phyloP scores from a whole-genome alignment of 1,140 invertebrate species.

The Papilio polytes region DNA sequence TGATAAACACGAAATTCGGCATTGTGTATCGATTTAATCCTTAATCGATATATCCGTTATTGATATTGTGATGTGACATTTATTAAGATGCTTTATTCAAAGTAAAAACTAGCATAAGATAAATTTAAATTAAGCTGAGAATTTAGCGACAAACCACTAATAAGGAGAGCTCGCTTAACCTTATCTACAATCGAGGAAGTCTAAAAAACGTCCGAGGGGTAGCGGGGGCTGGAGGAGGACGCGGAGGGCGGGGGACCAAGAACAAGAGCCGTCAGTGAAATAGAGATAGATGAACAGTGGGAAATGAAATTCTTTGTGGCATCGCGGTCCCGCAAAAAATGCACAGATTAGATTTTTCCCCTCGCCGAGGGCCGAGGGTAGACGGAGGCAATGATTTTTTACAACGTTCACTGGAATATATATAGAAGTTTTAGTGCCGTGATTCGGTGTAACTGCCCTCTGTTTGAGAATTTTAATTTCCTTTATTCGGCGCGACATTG shows the following conservation, averaged over 20 bases:
- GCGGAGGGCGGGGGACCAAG: slow-evolving; percentile 61
- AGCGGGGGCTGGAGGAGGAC: slow-evolving; percentile 47
- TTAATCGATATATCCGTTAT: slow-evolving; percentile 62
- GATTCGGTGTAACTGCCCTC: slow-evolving; percentile 80
- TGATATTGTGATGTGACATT: slow-evolving; percentile 44
- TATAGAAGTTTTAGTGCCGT: slow-evolving; percentile 80
- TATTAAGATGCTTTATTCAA: background rate
- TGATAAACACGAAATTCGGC: slow-evolving; percentile 71
- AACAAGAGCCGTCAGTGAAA: slow-evolving; percentile 83
- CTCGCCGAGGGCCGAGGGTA: slow-evolving; percentile 77
- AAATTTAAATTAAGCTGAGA: slow-evolving; percentile 68
- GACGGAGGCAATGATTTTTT: slow-evolving; percentile 83
- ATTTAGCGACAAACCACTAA: slow-evolving; percentile 76
- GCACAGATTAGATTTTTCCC: slow-evolving; percentile 85
- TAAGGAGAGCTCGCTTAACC: slow-evolving; percentile 80
- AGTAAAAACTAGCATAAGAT: slow-evolving; percentile 45
- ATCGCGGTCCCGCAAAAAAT: slow-evolving; percentile 85
- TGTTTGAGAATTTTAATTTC: slow-evolving; percentile 82
- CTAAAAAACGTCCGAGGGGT: slow-evolving; percentile 75
- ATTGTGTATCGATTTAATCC: slow-evolving; percentile 72
- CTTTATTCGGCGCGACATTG: slow-evolving; percentile 63
- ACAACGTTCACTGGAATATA: slow-evolving; percentile 79
- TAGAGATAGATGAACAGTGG: slow-evolving; percentile 85
- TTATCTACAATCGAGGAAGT: slow-evolving; percentile 82
- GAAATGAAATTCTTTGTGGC: slow-evolving; percentile 85